Conservation (phyloP, 1,140 invertebrate species). For the Caerostris darwini region DNA sequence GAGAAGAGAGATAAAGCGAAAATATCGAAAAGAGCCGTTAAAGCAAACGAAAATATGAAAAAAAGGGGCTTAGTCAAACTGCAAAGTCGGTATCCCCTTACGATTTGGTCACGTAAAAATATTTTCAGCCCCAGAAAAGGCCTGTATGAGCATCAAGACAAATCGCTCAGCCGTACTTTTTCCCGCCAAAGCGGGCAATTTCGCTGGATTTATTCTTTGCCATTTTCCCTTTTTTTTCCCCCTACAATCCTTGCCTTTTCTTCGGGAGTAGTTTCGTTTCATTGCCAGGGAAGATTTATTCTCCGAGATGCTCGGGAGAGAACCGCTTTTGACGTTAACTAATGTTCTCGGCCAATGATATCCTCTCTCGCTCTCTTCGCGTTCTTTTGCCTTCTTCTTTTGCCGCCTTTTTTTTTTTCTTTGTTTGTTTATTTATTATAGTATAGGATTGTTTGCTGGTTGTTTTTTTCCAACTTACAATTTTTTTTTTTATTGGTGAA, state of each 20-base stretch:
- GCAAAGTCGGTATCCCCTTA: constrained; percentile 34
- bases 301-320: not conserved
- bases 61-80: constrained; percentile 40
- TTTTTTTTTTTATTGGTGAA: not conserved
- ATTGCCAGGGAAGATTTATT: constrained; percentile 36
- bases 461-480: not conserved
- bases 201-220: constrained; percentile 49
- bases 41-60: constrained; percentile 53
- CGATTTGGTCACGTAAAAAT: constrained; percentile 60
- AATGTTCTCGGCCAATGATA: constrained; percentile 53
- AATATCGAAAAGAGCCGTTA: constrained; percentile 43
- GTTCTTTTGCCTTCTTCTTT: not conserved
- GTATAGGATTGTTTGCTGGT: not conserved
- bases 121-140: constrained; percentile 3
- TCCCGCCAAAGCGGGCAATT: constrained; percentile 39
- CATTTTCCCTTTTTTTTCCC: constrained; percentile 51
- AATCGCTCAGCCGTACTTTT: constrained; percentile 46
- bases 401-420: not conserved
- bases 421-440: not conserved
- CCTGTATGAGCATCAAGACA: constrained; percentile 31
- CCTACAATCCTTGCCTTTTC: constrained; percentile 31
- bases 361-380: not conserved
- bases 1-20: constrained; percentile 22
- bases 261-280: not conserved
- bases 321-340: constrained; percentile 49